These are phyloP conservation scores for Salticus scenicus DNA, from an alignment of 2,888 invertebrate genomes.

Conservation along the genomic window DNA sequence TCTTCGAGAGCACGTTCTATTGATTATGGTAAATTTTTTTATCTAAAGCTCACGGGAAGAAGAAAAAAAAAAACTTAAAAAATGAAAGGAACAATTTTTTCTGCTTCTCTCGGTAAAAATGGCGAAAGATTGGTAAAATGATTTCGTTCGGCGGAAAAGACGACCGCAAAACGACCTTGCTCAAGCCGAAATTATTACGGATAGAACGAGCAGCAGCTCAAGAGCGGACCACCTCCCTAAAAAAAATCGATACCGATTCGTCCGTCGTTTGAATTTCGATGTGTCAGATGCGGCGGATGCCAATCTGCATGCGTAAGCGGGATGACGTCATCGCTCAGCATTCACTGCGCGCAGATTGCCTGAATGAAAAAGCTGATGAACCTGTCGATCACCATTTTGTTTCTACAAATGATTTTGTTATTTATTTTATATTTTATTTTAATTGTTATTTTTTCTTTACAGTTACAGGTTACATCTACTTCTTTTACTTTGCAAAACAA, in stretches of 20 bases:
- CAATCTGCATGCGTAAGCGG: conserved; percentile 68
- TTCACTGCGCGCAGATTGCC: conserved; percentile 32
- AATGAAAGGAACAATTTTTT: not conserved
- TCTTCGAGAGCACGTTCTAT: not conserved
- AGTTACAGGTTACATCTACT: no score
- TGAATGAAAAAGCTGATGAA: not conserved
- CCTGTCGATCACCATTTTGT: not conserved
- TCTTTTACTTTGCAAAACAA: no score
- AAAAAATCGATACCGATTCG: conserved; percentile 68
- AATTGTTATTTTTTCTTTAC: no score
- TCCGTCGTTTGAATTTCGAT: conserved; percentile 68
- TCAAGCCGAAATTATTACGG: conserved; percentile 61
- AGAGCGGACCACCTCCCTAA: conserved; percentile 32
- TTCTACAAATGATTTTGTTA: not conserved
- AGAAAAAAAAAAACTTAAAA: not conserved
- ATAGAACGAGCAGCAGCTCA: conserved; percentile 49
- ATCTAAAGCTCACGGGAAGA: not conserved
- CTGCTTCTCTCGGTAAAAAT: conserved; percentile 37
- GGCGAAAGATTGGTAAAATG: conserved; percentile 56
- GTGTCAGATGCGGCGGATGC: conserved; percentile 69
- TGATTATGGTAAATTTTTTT: not conserved
- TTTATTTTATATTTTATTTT: not conserved
- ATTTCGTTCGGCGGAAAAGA: conserved; percentile 40
- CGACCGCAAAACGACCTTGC: conserved; percentile 68
- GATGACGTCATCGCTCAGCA: conserved; percentile 51